Evolutionary conservation across 1,140 invertebrate genomes (phyloP).

Genomic region (Drosophila erecta): DNA sequence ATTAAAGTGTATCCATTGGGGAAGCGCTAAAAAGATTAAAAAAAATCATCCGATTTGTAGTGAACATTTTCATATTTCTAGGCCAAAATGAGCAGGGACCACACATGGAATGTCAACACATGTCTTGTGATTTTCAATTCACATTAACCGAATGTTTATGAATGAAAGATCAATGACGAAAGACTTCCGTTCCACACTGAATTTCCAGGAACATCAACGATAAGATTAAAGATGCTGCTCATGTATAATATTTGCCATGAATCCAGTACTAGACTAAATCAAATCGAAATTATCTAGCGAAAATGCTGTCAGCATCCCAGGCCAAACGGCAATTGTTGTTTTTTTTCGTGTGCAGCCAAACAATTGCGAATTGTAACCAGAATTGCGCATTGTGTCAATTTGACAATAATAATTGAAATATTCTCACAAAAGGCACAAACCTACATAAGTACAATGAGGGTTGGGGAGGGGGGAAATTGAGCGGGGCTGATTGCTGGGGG

Average conservation of each 20-base stretch:
- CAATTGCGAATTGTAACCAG: constrained; percentile 47
- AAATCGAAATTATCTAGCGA: constrained; percentile 49
- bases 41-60: too few relatives aligned
- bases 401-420: constrained; percentile 66
- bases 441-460: constrained; percentile 21
- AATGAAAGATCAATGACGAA: constrained; percentile 24
- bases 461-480: neutral
- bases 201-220: constrained; percentile 21
- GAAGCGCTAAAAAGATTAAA: too few relatives aligned
- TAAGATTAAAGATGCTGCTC: constrained; percentile 18
- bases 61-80: neutral
- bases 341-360: neutral
- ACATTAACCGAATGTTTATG: constrained; percentile 38
- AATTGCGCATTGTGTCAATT: constrained; percentile 67
- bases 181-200: constrained; percentile 47
- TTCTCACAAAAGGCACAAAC: constrained; percentile 54
- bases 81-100: constrained; percentile 1
- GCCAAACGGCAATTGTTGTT: constrained; percentile 25
- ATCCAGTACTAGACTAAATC: constrained; percentile 55
- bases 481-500: constrained; percentile 3
- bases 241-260: constrained; percentile 42
- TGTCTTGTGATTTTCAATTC: constrained; percentile 26
- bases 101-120: constrained; percentile 24
- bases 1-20: too few relatives aligned
- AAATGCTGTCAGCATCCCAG: constrained; percentile 37